phyloP scores from a whole-genome alignment of 2,113 vertebrate species.

The Phoxinus phoxinus region DNA sequence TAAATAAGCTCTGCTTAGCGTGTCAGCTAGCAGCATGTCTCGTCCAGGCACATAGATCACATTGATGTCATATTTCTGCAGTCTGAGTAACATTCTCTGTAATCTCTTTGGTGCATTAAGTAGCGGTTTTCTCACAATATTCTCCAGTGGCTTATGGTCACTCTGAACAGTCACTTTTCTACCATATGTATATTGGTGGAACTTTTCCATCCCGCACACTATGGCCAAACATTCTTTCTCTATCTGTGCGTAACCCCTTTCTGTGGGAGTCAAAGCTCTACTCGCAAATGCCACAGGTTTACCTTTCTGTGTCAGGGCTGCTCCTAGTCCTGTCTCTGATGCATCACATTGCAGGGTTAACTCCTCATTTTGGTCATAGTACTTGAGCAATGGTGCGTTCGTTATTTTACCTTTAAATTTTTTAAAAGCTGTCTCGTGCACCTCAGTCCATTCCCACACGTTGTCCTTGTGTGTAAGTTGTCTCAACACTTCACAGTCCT shows the following conservation, averaged over 20 bases:
- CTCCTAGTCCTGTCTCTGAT: neutral
- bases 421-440: neutral
- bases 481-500: too few species aligned
- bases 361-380: neutral
- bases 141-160: neutral
- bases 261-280: neutral
- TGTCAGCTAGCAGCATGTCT: neutral
- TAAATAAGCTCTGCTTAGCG: neutral
- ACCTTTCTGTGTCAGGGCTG: neutral
- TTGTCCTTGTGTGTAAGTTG: too few species aligned
- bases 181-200: neutral
- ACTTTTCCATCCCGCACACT: neutral
- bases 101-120: slow-evolving; percentile 48
- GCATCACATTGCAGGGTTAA: neutral
- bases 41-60: slow-evolving; percentile 29
- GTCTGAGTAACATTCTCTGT: slow-evolving; percentile 42
- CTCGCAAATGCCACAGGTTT: neutral
- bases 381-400: neutral
- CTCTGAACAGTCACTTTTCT: neutral
- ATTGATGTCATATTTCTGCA: slow-evolving; percentile 44
- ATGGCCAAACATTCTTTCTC: neutral
- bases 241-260: neutral
- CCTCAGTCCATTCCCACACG: too few species aligned
- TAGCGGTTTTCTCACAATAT: slow-evolving; percentile 27
- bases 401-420: neutral